phyloP scores from a whole-genome alignment of 2,113 vertebrate genomes.

The Pavo muticus region DNA sequence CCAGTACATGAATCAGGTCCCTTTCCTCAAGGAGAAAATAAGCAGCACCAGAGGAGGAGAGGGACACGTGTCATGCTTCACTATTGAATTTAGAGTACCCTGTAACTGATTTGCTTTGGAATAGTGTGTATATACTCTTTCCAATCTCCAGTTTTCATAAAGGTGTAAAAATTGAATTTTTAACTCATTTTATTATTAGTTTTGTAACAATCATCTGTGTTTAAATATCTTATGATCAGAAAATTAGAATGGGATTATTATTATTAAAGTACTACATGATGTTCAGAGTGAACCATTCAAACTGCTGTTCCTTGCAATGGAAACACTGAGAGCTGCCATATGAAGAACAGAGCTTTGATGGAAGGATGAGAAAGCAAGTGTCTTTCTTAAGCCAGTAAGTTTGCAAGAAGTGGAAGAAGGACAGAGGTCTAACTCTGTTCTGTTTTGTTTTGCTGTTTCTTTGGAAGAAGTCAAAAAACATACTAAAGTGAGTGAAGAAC shows the following conservation, averaged over 20 bases:
- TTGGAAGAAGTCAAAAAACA: background rate
- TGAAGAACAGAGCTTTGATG: background rate
- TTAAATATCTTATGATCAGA: background rate
- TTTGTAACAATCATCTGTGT: background rate
- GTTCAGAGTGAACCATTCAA: background rate
- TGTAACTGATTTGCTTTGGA: background rate
- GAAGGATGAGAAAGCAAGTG: background rate
- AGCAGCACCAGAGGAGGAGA: background rate
- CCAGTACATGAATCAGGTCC: background rate
- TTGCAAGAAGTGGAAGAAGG: background rate
- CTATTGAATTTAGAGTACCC: background rate
- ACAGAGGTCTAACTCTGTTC: background rate
- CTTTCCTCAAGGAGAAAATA: background rate
- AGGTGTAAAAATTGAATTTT: background rate
- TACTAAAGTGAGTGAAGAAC: background rate
- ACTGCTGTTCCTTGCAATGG: background rate
- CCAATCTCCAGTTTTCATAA: background rate
- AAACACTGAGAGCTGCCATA: background rate
- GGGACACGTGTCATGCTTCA: accelerated
- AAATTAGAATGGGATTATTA: background rate
- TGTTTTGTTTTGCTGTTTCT: background rate
- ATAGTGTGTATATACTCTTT: accelerated
- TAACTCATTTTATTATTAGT: background rate
- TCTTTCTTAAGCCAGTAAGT: background rate
- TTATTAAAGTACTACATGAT: background rate